Conservation (phyloP, 2,113 vertebrate species). For the Tyto alba region DNA sequence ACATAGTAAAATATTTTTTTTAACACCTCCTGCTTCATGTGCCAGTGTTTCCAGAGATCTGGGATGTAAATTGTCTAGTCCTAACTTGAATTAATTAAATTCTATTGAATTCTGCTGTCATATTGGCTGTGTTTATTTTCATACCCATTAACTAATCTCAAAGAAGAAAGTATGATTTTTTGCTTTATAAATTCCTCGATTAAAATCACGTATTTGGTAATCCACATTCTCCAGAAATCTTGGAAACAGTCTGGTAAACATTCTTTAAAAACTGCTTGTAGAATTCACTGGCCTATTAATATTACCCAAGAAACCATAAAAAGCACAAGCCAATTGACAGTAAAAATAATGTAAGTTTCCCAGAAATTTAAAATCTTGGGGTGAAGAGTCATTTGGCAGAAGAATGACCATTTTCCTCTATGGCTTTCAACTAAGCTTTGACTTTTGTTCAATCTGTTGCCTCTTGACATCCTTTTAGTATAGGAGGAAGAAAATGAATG, state of each 20-base stretch:
- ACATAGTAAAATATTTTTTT: slow-evolving; percentile 16
- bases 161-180: neutral
- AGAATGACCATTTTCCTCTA: neutral
- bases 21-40: neutral
- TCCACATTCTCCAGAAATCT: neutral
- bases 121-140: neutral
- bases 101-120: neutral
- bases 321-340: slow-evolving; percentile 24
- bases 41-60: neutral
- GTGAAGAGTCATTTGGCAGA: slow-evolving; percentile 30
- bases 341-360: slow-evolving; percentile 29
- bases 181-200: slow-evolving; percentile 31
- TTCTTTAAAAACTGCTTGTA: slow-evolving; percentile 29
- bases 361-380: slow-evolving; percentile 28
- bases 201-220: slow-evolving; percentile 47
- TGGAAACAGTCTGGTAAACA: slow-evolving; percentile 21
- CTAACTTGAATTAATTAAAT: neutral
- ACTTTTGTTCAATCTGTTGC: neutral
- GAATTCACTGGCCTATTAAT: slow-evolving; percentile 9
- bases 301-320: slow-evolving; percentile 33
- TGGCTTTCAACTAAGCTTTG: neutral
- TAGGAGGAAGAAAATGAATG: neutral
- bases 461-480: neutral
- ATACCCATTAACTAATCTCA: neutral
- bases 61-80: slow-evolving; percentile 2